Evolutionary conservation across 2,113 vertebrate species (phyloP), one percentile per base, ranked within the genome.

Genomic region (Paracanthobrama guichenoti): DNA sequence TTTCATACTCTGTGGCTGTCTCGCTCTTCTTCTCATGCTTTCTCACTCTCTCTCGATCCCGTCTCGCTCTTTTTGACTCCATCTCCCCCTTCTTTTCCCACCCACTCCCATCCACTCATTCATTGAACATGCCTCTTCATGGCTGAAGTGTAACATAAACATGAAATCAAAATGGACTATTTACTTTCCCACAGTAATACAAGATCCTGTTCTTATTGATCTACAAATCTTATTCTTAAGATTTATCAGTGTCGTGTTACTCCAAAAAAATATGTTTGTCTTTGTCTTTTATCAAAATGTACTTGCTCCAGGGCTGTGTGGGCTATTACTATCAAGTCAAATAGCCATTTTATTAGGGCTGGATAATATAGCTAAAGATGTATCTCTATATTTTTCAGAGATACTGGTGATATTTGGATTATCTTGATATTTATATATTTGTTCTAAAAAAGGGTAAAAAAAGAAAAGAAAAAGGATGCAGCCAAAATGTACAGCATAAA

Each of bases 21-120:
- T 86, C 42, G 80, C 79, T 69, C 71, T 0, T 88, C 86, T 74
- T 87, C 88, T 84, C 88, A 83, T 72, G 86, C 72, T 86, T 66
- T 81, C 86, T 60, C 11, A 57, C 87, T 62, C 88, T 62, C 76
- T 78, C 75, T 59, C 48, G n/a, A 55, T 60, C 66, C 42, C 55
- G 16, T n/a, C 24, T 71, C 53, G 71, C 77, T 4, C 14, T 81
- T 80, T 87, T 86, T 87, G 81, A 79, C 83, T 84, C 84, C 88
- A 87, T 76, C 89, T 66, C 88, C 84, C 83, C 84, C 76, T 87
- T 64, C 46, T 13, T 0, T 48, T 83, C 48, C 42, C 73, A 75
- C 73, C 73, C 71, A 26, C 86, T 82, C 86, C 88, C 48, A 66
- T 64, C 18, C 55, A 31, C 20, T 62, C 2, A 3, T 59, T 2